Percentiles rank a stretch among this genome's conserved stretches.
Conservation (phyloP, 2,113 vertebrate genomes). For the Tenrec ecaudatus region DNA sequence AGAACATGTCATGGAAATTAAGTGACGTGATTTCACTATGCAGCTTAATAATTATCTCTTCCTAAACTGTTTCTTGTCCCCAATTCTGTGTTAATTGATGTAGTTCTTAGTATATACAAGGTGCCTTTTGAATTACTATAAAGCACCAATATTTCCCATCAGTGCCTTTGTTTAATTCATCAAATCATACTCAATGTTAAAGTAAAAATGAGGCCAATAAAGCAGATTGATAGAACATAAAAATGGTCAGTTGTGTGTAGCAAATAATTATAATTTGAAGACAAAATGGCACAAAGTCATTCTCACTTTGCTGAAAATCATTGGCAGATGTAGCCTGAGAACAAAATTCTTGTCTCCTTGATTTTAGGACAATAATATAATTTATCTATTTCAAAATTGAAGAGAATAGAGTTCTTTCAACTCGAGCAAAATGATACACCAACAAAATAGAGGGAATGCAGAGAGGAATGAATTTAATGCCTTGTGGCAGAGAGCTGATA, state of each 20-base stretch:
- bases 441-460: slow-evolving; percentile 6
- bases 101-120: not conserved
- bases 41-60: not conserved
- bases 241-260: not conserved
- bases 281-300: not conserved
- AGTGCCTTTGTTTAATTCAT: not conserved
- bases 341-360: not conserved
- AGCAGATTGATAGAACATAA: not conserved
- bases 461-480: not conserved
- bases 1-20: not conserved
- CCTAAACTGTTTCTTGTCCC: not conserved
- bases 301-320: not conserved
- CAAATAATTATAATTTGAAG: slow-evolving; percentile 1
- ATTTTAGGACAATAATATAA: not conserved
- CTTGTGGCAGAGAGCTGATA: slow-evolving; percentile 13
- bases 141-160: not conserved
- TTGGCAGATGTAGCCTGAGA: not conserved
- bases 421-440: not conserved
- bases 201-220: not conserved
- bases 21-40: not conserved
- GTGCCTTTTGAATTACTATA: not conserved
- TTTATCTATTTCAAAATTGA: slow-evolving; percentile 31
- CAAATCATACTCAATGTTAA: not conserved
- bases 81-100: not conserved
- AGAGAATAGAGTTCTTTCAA: not conserved